phyloP scores from a whole-genome alignment of 1,140 invertebrate species.

The Coelopa frigida region DNA sequence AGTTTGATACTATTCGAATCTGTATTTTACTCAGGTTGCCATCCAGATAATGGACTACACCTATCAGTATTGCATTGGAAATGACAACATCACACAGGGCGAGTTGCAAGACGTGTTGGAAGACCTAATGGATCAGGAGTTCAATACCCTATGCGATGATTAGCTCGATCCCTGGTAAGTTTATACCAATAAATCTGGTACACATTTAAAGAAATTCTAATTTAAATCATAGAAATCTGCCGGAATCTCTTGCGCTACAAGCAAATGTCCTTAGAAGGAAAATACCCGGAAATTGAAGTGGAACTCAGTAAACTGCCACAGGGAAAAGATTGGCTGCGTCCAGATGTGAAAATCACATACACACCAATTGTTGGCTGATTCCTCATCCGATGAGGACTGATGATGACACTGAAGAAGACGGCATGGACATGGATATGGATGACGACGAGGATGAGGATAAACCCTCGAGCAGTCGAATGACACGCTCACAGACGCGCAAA shows the following conservation, averaged over 20 bases:
- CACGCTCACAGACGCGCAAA: slow-evolving; percentile 32
- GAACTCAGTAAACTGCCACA: slow-evolving; percentile 42
- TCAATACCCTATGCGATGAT: slow-evolving; percentile 58
- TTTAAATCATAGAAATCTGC: slow-evolving; percentile 43
- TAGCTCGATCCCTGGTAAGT: slow-evolving; percentile 51
- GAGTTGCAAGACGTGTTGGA: slow-evolving; percentile 54
- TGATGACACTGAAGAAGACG: slow-evolving; percentile 28
- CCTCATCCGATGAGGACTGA: slow-evolving; percentile 46
- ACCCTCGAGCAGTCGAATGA: slow-evolving; percentile 19
- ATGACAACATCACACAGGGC: slow-evolving; percentile 49
- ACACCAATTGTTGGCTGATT: slow-evolving; percentile 37
- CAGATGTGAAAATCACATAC: slow-evolving; percentile 37
- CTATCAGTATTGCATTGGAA: slow-evolving; percentile 52
- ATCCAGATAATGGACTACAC: slow-evolving; percentile 54
- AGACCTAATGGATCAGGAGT: slow-evolving; percentile 59
- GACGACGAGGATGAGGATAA: slow-evolving; percentile 8
- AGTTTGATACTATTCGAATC: neutral
- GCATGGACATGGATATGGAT: slow-evolving; percentile 30
- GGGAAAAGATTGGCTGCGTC: slow-evolving; percentile 42
- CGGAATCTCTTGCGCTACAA: slow-evolving; percentile 46
- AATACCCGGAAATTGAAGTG: slow-evolving; percentile 38
- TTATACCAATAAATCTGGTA: neutral
- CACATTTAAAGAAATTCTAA: slow-evolving; percentile 8
- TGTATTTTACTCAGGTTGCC: slow-evolving; percentile 47
- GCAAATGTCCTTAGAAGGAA: slow-evolving; percentile 39